Conservation (phyloP, 2,797 vertebrate species). For the Cuniculus paca region DNA sequence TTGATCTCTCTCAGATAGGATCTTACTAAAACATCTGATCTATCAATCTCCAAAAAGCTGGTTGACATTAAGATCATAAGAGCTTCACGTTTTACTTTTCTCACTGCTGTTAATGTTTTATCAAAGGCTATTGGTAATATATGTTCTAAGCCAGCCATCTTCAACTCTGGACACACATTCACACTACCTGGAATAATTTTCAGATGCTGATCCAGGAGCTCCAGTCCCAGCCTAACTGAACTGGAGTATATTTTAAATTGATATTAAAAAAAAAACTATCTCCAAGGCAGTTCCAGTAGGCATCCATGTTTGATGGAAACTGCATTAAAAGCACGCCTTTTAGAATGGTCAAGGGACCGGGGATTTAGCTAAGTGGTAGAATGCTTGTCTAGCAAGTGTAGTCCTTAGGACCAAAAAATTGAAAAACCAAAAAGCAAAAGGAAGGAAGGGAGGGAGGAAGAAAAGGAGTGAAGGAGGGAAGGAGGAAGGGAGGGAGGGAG, state of each 20-base stretch:
- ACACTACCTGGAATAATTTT: background rate
- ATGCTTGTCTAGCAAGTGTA: background rate
- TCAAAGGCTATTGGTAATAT: background rate
- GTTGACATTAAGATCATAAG: conserved; percentile 11
- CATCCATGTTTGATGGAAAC: conserved; percentile 20
- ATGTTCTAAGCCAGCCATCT: conserved; percentile 1
- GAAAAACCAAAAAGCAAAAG: background rate
- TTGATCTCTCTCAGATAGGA: background rate
- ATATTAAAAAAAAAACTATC: background rate
- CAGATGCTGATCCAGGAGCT: background rate
- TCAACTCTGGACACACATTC: background rate
- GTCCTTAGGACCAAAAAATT: background rate
- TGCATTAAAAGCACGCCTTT: background rate
- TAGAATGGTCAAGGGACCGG: background rate
- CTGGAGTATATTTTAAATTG: background rate
- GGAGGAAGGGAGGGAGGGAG: no score
- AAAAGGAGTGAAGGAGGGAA: no score
- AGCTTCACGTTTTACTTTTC: conserved; percentile 42
- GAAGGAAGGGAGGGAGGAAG: no score
- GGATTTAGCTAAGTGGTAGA: background rate
- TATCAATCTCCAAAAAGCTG: background rate
- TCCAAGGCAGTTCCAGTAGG: background rate
- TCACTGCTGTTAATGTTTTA: background rate
- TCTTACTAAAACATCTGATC: background rate
- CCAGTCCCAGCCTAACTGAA: background rate